These are phyloP conservation scores for Danaus plexippus DNA, from an alignment of 1,140 invertebrate species.

Conservation along the genomic window DNA sequence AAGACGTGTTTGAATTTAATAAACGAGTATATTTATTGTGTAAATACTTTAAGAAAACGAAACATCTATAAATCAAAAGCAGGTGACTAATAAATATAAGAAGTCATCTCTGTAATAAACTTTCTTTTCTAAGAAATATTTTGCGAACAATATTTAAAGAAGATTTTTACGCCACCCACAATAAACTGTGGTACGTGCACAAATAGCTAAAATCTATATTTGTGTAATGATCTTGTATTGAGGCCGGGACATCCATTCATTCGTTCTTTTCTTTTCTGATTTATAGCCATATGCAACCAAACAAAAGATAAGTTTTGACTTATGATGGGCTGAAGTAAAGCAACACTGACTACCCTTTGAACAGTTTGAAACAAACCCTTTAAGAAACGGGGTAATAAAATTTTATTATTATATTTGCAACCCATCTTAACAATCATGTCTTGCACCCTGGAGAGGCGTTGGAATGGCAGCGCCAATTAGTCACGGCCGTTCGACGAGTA, in stretches of 20 bases:
- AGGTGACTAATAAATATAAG: conserved; percentile 47
- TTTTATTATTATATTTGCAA: conserved; percentile 71
- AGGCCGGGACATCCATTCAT: conserved; percentile 47
- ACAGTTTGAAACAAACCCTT: conserved; percentile 58
- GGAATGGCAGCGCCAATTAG: conserved; percentile 51
- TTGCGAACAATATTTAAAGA: conserved; percentile 17
- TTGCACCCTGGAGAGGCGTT: conserved; percentile 45
- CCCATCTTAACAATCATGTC: conserved; percentile 44
- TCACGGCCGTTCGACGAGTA: conserved; percentile 30
- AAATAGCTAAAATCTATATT: conserved; percentile 67
- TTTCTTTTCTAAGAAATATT: conserved; percentile 63
- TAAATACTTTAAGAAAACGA: conserved; percentile 9
- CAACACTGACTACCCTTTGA: conserved; percentile 62
- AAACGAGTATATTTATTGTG: background rate
- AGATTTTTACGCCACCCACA: conserved; percentile 53
- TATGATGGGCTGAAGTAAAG: conserved; percentile 40
- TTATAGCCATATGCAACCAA: conserved; percentile 64
- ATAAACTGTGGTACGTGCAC: conserved; percentile 53
- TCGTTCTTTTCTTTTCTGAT: conserved; percentile 51
- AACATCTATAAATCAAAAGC: conserved; percentile 31
- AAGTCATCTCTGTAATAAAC: conserved; percentile 34
- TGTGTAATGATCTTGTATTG: conserved; percentile 68
- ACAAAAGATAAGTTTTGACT: conserved; percentile 63
- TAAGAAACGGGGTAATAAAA: conserved; percentile 66
- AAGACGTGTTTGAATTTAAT: conserved; percentile 3